phyloP scores from a whole-genome alignment of 2,113 vertebrate species.

The Athene noctua region DNA sequence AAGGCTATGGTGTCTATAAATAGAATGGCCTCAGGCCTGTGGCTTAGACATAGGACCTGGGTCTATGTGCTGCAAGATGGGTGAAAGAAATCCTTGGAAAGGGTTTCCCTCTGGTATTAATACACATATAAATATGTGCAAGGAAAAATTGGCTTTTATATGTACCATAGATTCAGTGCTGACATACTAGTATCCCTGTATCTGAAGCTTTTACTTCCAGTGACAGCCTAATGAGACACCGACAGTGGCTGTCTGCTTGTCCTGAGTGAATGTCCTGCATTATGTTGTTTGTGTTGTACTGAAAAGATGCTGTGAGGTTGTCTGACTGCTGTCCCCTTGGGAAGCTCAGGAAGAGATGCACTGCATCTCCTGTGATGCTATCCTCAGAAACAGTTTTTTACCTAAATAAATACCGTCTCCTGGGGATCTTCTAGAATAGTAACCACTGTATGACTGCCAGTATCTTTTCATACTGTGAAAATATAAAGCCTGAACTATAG shows the following conservation, averaged over 20 bases:
- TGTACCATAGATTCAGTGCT: neutral
- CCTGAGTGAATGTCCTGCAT: constrained; percentile 14
- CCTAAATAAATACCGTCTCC: neutral
- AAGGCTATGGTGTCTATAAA: neutral
- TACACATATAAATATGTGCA: neutral
- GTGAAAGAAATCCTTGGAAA: neutral
- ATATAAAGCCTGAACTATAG: neutral
- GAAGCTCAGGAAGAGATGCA: constrained; percentile 13
- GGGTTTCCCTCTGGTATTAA: neutral
- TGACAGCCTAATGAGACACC: constrained; percentile 30
- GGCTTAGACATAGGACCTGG: neutral
- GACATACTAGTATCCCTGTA: neutral
- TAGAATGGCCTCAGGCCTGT: constrained; percentile 7
- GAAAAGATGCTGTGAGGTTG: constrained; percentile 4
- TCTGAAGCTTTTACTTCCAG: neutral
- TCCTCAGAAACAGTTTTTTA: constrained; percentile 8
- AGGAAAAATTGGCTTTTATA: neutral
- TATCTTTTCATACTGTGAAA: neutral
- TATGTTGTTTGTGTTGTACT: constrained; percentile 43
- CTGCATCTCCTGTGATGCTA: neutral
- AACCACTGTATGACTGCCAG: neutral
- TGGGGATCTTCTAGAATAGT: neutral
- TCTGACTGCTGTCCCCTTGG: constrained; percentile 35
- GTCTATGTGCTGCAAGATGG: neutral
- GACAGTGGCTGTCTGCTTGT: constrained; percentile 8